Conservation (phyloP, 2,113 vertebrate species). For the Sus scrofa region T2T-Sscrofa CM000821.6:6034001-6034500, state of each 20-base stretch:
- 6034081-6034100: background rate
- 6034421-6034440: too few relatives aligned
- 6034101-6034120: background rate
- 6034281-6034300: too few relatives aligned
- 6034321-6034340: too few relatives aligned
- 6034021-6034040: background rate
- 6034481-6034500: too few relatives aligned
- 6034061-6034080: background rate
- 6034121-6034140: background rate
- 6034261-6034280: background rate
- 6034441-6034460: too few relatives aligned
- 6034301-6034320: too few relatives aligned
- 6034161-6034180: background rate
- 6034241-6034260: background rate
- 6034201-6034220: background rate
- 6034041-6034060: background rate
- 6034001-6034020: background rate
- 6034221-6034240: background rate
- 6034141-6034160: background rate
- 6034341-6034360: too few relatives aligned
- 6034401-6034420: too few relatives aligned
- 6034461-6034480: too few relatives aligned
- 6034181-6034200: background rate
- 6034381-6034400: too few relatives aligned
- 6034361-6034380: too few relatives aligned